Evolutionary conservation across 1,140 invertebrate genomes (phyloP).

Genomic region (Diorhabda sublineata): DNA sequence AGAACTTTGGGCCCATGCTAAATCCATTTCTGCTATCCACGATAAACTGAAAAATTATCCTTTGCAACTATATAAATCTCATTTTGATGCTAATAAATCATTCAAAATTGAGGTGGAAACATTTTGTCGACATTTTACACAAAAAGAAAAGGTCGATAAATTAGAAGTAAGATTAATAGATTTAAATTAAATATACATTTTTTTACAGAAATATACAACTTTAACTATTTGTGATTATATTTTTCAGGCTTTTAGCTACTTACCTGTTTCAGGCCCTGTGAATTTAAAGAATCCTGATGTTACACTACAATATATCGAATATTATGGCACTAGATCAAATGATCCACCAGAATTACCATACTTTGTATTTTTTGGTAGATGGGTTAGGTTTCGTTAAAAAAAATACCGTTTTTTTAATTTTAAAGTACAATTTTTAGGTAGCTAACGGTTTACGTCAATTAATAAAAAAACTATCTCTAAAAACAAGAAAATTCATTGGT

Average conservation of each 20-base stretch:
- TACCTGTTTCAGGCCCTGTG: slow-evolving; percentile 75
- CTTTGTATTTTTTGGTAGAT: slow-evolving; percentile 78
- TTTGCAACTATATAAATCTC: slow-evolving; percentile 50
- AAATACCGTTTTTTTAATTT: background rate
- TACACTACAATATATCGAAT: slow-evolving; percentile 77
- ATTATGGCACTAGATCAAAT: slow-evolving; percentile 77
- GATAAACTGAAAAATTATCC: slow-evolving; percentile 57
- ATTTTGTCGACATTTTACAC: slow-evolving; percentile 78
- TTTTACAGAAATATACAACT: background rate
- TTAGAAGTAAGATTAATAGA: slow-evolving; percentile 65
- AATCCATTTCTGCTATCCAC: slow-evolving; percentile 58
- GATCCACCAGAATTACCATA: slow-evolving; percentile 67
- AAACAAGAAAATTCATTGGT: slow-evolving; percentile 90
- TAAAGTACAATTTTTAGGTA: slow-evolving; percentile 54
- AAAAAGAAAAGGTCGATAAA: slow-evolving; percentile 74
- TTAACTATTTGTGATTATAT: background rate
- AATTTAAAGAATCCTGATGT: slow-evolving; percentile 79
- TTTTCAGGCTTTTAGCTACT: slow-evolving; percentile 68
- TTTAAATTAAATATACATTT: background rate
- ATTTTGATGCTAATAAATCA: slow-evolving; percentile 54
- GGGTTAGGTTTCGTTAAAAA: slow-evolving; percentile 55
- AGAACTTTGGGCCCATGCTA: slow-evolving; percentile 71
- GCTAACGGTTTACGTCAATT: slow-evolving; percentile 75
- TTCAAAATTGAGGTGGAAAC: slow-evolving; percentile 85
- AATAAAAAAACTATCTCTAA: slow-evolving; percentile 76